A percentile compares a stretch with the other conserved stretches of the same genome.
Evolutionary conservation across 2,113 vertebrate genomes (phyloP).

Genomic region (Coregonus clupeaformis): DNA sequence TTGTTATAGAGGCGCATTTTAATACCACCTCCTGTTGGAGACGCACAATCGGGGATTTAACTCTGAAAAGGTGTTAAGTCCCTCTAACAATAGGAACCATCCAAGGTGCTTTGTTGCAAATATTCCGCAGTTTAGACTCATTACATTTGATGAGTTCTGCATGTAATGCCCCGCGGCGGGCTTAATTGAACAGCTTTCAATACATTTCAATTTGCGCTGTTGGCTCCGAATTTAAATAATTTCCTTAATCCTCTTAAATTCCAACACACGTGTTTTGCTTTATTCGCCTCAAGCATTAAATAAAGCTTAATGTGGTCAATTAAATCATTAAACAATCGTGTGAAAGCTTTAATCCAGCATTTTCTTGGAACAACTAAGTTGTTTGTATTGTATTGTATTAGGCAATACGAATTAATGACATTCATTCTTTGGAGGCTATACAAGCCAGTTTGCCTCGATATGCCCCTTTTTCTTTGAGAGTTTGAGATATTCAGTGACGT

Average conservation of each 20-base stretch:
- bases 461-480: slow-evolving; percentile 1
- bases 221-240: slow-evolving; percentile 2
- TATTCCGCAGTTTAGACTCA: slow-evolving; percentile 68
- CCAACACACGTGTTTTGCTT: neutral
- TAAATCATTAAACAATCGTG: neutral
- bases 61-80: slow-evolving; percentile 74
- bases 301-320: neutral
- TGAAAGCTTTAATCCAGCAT: no score
- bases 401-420: neutral
- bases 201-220: slow-evolving; percentile 29
- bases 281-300: neutral
- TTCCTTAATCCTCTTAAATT: slow-evolving; percentile 11
- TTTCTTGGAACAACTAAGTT: neutral
- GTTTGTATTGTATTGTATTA: neutral
- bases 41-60: slow-evolving; percentile 69
- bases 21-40: slow-evolving; percentile 79
- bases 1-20: slow-evolving; percentile 76
- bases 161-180: slow-evolving; percentile 57
- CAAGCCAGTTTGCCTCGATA: neutral
- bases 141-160: slow-evolving; percentile 58
- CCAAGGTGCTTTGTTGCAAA: slow-evolving; percentile 68
- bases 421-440: neutral
- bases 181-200: slow-evolving; percentile 46
- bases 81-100: slow-evolving; percentile 65
- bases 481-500: no score